Evolutionary conservation across 2,113 vertebrate genomes (phyloP), one percentile per base, ranked within the genome.

Genomic region (Pseudopipra pipra): DNA sequence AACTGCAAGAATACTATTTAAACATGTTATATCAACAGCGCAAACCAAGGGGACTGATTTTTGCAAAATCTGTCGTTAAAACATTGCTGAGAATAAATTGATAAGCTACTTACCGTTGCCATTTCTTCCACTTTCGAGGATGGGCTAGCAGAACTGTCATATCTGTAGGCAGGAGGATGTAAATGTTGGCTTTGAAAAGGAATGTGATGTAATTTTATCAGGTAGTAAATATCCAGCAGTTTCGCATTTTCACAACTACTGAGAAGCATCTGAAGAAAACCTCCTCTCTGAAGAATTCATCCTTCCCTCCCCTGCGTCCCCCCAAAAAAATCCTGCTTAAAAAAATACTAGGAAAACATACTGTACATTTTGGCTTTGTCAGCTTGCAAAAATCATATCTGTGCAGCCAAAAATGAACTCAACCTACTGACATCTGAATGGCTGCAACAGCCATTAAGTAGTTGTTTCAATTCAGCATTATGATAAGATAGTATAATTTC

Each of bases 91-190:
- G 28, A 77, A 46, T 73, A 78, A 88, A 85, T 3, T 61, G 21
- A 33, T 56, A 56, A 70, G 46, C 11, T 65, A 95, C 98, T 97
- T 82, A 98, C 98, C 76, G n/a, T 85, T 92, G 95, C 76, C 62
- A 97, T 94, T 95, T 85, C 94, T 72, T 93, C 98, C 74, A 55
- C 61, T 93, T 95, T 94, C 35, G 85, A 80, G 78, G 91, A 37
- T 12, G 73, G 59, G 44, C 85, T 80, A 77, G 75, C 51, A 54
- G 83, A 95, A 63, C 31, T 75, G 39, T 96, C 96, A 75, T 71
- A 97, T 77, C 98, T 98, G 97, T 81, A 81, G 56, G 92, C 81
- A 96, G 76, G 90, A 96, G 58, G 93, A 97, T 92, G 88, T 56
- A 97, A 93, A 92, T 33, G 28, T 85, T 90, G 61, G 77, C 44